These are phyloP conservation scores for Nephotettix cincticeps DNA, from an alignment of 1,140 invertebrate species.

Conservation along the genomic window DNA sequence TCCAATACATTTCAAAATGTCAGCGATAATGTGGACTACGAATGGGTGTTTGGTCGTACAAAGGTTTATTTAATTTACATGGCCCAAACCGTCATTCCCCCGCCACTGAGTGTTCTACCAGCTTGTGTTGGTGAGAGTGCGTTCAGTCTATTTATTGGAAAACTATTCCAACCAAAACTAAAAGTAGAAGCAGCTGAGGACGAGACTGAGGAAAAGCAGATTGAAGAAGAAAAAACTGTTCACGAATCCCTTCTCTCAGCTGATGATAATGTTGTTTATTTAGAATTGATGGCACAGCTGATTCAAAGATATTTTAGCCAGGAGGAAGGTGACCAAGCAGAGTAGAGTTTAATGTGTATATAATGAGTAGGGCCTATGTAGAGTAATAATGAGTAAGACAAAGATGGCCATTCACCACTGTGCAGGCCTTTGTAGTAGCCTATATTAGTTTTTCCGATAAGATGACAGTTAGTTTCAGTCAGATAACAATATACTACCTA, in stretches of 20 bases:
- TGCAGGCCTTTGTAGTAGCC: too few species aligned
- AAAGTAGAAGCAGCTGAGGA: background rate
- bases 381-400: too few species aligned
- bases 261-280: too few species aligned
- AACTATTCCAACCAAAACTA: background rate
- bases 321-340: background rate
- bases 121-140: slow-evolving; percentile 41
- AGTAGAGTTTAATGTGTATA: background rate
- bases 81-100: slow-evolving; percentile 55
- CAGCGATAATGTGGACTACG: slow-evolving; percentile 57
- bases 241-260: background rate
- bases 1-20: slow-evolving; percentile 70
- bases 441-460: too few species aligned
- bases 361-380: too few species aligned
- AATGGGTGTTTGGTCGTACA: slow-evolving; percentile 61
- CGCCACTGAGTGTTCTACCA: slow-evolving; percentile 57
- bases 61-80: slow-evolving; percentile 58
- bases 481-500: too few species aligned
- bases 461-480: too few species aligned
- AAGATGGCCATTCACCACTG: too few species aligned
- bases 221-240: background rate
- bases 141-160: background rate
- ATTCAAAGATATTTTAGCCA: background rate
- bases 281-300: background rate
- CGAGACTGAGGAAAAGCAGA: background rate